Evolutionary conservation across 2,888 invertebrate genomes (phyloP).

Genomic region (Oxyscelio sp.): DNA sequence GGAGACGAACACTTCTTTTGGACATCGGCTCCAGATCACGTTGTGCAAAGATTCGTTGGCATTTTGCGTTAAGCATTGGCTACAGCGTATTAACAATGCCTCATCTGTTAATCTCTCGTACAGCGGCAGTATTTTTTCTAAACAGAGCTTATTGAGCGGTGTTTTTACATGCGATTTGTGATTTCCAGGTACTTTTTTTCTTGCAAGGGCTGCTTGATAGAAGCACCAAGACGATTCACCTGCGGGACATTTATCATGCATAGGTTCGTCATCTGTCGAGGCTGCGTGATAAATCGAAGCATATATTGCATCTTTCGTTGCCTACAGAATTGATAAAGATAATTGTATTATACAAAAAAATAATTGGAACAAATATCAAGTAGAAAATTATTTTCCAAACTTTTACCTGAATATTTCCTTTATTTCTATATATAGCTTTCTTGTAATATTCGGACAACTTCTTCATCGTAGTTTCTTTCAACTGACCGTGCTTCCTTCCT

Average conservation of each 20-base stretch:
- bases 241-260: conserved; percentile 41
- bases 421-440: conserved; percentile 52
- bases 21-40: too few species aligned
- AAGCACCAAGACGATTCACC: conserved; percentile 45
- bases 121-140: too few species aligned
- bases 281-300: conserved; percentile 58
- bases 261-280: conserved; percentile 54
- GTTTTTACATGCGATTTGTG: conserved; percentile 35
- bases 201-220: conserved; percentile 49
- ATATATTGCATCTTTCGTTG: conserved; percentile 63
- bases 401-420: conserved; percentile 40
- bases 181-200: conserved; percentile 15
- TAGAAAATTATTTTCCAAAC: not conserved
- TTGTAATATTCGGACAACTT: conserved; percentile 38
- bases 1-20: too few species aligned
- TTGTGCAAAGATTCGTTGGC: too few species aligned
- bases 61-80: too few species aligned
- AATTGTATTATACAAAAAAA: not conserved
- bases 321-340: conserved; percentile 8
- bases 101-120: too few species aligned
- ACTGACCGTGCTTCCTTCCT: conserved; percentile 23
- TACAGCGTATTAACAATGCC: too few species aligned
- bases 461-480: conserved; percentile 24
- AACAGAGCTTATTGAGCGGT: too few species aligned
- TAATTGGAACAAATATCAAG: not conserved